These are phyloP conservation scores for Sericinus montela DNA, from an alignment of 2,888 invertebrate genomes.

Conservation along the genomic window DNA sequence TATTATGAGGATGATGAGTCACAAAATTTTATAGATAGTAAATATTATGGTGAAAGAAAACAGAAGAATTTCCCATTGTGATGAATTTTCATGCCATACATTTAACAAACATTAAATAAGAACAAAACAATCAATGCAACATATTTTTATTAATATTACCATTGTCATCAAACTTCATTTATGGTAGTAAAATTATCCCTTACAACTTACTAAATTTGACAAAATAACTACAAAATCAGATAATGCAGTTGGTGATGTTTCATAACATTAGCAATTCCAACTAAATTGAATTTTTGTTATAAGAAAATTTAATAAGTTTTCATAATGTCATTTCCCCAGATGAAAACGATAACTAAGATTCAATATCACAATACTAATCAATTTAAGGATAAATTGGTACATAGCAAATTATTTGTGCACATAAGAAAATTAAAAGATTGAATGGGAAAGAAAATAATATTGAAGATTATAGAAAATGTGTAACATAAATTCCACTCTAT, in stretches of 20 bases:
- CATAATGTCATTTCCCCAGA: neutral
- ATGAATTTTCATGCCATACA: too few relatives aligned
- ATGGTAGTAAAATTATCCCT: constrained; percentile 52
- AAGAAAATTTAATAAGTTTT: constrained; percentile 19
- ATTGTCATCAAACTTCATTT: constrained; percentile 55
- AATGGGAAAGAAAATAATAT: too few relatives aligned
- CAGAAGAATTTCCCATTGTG: too few relatives aligned
- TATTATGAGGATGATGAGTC: too few relatives aligned
- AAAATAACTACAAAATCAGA: constrained; percentile 39
- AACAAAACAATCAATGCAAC: constrained; percentile 45
- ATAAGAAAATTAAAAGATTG: too few relatives aligned
- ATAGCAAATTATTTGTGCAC: neutral
- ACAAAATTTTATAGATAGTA: too few relatives aligned
- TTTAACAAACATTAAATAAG: neutral
- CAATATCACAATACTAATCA: constrained; percentile 38
- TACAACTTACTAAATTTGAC: constrained; percentile 44
- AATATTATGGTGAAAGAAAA: too few relatives aligned
- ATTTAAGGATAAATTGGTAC: constrained; percentile 21
- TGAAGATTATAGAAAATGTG: too few relatives aligned
- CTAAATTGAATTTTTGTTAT: constrained; percentile 10
- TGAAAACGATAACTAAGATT: constrained; percentile 25
- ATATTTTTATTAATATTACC: constrained; percentile 62
- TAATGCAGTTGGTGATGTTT: constrained; percentile 24
- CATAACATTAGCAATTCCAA: constrained; percentile 10
- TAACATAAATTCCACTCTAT: neutral